phyloP scores from a whole-genome alignment of 2,113 vertebrate species.

The Leiothrix lutea region DNA sequence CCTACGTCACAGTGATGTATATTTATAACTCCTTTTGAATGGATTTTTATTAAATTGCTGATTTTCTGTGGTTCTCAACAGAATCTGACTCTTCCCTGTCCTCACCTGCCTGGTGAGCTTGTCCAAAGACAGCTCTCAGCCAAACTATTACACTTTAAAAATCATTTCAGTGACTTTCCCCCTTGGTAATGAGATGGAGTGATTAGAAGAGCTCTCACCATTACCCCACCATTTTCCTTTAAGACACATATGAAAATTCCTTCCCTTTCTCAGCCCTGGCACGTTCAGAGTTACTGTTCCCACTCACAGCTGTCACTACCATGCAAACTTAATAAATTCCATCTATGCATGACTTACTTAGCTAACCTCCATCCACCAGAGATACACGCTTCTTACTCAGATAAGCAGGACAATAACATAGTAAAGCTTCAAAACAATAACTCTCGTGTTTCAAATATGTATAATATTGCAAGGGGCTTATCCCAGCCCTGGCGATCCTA shows the following conservation, averaged over 20 bases:
- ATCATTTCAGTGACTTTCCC: conserved; percentile 41
- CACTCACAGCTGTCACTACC: conserved; percentile 59
- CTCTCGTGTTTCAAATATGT: conserved; percentile 39
- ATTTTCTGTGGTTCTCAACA: background rate
- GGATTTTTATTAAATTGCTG: conserved; percentile 32
- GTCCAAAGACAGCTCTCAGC: conserved; percentile 43
- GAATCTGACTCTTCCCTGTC: background rate
- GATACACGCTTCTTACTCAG: conserved; percentile 56
- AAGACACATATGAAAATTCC: conserved; percentile 42
- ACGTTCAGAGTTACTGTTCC: conserved; percentile 54
- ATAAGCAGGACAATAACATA: conserved; percentile 55
- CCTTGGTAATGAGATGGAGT: conserved; percentile 34
- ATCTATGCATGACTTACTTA: conserved; percentile 67
- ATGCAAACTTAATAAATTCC: conserved; percentile 70
- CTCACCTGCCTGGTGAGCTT: conserved; percentile 24
- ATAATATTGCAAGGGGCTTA: conserved; percentile 40
- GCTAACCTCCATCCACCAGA: conserved; percentile 65
- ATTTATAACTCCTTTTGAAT: conserved; percentile 35
- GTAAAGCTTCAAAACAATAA: conserved; percentile 68
- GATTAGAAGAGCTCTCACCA: conserved; percentile 58
- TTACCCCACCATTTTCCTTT: conserved; percentile 47
- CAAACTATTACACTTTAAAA: conserved; percentile 46
- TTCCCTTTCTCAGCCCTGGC: conserved; percentile 53
- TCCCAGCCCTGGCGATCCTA: background rate
- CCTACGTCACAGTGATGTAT: background rate